phyloP scores from a whole-genome alignment of 2,113 vertebrate genomes.

The Geococcyx californianus region DNA sequence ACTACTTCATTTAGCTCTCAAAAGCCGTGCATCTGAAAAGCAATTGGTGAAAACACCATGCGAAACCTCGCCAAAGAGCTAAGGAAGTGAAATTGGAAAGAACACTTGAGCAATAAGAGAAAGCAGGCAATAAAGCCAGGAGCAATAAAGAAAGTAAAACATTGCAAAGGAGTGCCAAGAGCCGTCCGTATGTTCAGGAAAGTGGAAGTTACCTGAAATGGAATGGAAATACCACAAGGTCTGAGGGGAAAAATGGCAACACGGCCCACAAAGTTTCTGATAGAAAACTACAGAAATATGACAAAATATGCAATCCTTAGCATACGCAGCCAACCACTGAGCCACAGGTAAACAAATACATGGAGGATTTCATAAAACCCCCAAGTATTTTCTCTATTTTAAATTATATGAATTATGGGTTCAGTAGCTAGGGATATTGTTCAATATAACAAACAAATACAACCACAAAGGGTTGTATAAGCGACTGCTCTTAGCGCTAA shows the following conservation, averaged over 20 bases:
- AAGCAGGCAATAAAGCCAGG: not conserved
- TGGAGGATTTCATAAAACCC: not conserved
- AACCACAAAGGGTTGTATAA: not conserved
- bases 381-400: not conserved
- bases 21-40: not conserved
- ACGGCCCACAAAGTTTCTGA: not conserved
- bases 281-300: not conserved
- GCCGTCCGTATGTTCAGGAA: rapidly evolving
- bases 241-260: not conserved
- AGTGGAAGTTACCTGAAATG: not conserved
- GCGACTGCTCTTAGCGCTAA: not conserved
- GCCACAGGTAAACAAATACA: not conserved
- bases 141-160: not conserved
- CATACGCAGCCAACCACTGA: not conserved
- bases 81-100: not conserved
- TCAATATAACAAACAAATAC: constrained; percentile 43
- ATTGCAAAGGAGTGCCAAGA: not conserved
- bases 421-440: not conserved
- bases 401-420: constrained; percentile 4
- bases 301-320: not conserved
- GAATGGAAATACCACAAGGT: not conserved
- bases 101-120: not conserved
- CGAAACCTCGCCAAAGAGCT: rapidly evolving
- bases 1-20: not conserved
- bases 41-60: not conserved